Evolutionary conservation across 2,797 vertebrate species (phyloP).

Genomic region (Otus scops): DNA sequence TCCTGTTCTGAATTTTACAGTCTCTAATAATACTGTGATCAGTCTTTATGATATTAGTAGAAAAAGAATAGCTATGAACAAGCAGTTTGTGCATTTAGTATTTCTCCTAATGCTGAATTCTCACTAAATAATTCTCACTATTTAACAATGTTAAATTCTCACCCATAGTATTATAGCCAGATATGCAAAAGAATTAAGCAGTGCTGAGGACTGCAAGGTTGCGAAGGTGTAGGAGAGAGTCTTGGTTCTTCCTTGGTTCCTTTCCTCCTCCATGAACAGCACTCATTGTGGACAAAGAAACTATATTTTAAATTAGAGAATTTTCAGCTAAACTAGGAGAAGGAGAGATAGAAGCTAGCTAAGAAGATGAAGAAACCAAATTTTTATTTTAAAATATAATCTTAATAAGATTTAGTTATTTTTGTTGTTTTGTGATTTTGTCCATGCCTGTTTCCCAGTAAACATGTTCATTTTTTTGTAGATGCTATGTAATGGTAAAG

Average conservation of each 20-base stretch:
- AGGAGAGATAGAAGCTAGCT: neutral
- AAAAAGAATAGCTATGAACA: neutral
- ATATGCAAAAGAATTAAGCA: neutral
- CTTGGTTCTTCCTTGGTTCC: neutral
- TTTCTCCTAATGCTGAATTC: neutral
- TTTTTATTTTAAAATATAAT: neutral
- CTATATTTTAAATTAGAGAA: neutral
- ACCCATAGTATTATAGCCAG: neutral
- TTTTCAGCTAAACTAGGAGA: neutral
- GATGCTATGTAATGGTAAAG: neutral
- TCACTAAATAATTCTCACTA: neutral
- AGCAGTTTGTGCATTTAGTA: neutral
- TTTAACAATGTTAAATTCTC: neutral
- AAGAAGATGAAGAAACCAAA: neutral
- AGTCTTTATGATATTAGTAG: neutral
- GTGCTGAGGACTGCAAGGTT: neutral
- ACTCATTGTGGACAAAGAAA: neutral
- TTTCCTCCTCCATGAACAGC: neutral
- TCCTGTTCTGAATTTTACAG: accelerated
- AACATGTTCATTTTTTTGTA: neutral
- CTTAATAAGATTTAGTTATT: neutral
- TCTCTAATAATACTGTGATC: neutral
- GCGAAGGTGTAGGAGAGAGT: neutral
- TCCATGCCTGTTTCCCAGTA: neutral
- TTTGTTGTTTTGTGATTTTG: neutral